phyloP scores from a whole-genome alignment of 2,797 vertebrate genomes.

The Prionace glauca region DNA sequence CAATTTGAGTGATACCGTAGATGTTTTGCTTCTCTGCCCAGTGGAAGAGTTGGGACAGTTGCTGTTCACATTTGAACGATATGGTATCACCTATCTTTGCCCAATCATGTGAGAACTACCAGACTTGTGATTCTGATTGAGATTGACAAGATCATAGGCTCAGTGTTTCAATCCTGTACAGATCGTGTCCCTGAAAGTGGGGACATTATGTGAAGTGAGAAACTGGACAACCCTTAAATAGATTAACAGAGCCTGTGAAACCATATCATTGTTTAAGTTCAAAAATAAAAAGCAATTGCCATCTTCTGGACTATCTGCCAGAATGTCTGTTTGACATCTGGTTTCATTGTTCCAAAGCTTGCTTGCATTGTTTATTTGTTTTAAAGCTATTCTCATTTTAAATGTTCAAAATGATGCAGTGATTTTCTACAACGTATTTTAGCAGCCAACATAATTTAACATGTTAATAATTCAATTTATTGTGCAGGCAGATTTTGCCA shows the following conservation, averaged over 20 bases:
- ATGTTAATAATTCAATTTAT: constrained; percentile 6
- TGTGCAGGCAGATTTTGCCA: constrained; percentile 75
- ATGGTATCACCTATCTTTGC: not conserved
- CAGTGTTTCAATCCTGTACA: not conserved
- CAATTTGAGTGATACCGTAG: not conserved
- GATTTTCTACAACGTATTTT: not conserved
- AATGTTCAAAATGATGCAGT: not conserved
- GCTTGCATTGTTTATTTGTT: not conserved
- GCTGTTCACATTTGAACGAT: not conserved
- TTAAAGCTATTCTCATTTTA: not conserved
- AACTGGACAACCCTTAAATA: not conserved
- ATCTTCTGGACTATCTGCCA: too few species aligned
- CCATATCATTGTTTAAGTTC: not conserved
- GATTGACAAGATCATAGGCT: not conserved
- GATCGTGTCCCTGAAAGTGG: not conserved
- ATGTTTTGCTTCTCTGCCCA: not conserved
- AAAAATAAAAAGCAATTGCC: not conserved
- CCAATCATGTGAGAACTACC: not conserved
- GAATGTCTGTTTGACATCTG: not conserved
- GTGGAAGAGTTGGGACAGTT: not conserved
- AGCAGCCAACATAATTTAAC: not conserved
- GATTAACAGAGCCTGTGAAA: not conserved
- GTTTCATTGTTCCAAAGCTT: not conserved
- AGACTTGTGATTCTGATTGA: not conserved
- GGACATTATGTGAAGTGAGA: not conserved